phyloP scores from a whole-genome alignment of 1,140 invertebrate species.

The Drosophila tsacasi region DNA sequence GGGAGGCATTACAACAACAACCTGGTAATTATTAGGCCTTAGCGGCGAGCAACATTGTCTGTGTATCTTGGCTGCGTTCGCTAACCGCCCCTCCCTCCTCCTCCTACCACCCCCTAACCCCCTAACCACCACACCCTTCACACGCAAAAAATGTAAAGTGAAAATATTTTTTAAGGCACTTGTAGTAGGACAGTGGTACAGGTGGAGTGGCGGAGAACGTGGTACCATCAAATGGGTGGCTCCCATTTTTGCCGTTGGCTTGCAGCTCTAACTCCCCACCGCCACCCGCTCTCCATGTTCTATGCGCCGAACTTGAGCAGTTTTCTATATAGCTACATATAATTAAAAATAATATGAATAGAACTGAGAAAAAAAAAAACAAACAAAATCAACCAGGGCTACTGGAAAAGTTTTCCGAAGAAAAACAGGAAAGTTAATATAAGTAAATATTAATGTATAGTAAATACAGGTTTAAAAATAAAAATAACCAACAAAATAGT shows the following conservation, averaged over 20 bases:
- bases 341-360: conserved; percentile 66
- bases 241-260: conserved; percentile 42
- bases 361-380: conserved; percentile 20
- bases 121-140: conserved; percentile 41
- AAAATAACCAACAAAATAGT: not conserved
- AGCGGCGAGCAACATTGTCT: conserved; percentile 79
- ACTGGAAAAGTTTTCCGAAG: not conserved
- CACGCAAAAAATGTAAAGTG: conserved; percentile 82
- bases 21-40: conserved; percentile 78
- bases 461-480: too few species aligned
- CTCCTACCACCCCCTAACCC: conserved; percentile 5
- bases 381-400: conserved; percentile 28
- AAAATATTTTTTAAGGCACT: conserved; percentile 73
- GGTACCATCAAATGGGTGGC: conserved; percentile 29
- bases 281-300: not conserved
- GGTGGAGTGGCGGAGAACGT: not conserved
- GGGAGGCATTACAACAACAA: conserved; percentile 51
- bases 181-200: conserved; percentile 16
- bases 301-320: conserved; percentile 64
- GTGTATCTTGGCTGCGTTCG: conserved; percentile 57
- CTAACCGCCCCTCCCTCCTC: conserved; percentile 1
- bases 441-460: not conserved
- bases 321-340: conserved; percentile 62
- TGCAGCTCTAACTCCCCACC: conserved; percentile 6
- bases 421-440: not conserved